Conservation (phyloP, 2,113 vertebrate species). For the Elephas maximus region DNA sequence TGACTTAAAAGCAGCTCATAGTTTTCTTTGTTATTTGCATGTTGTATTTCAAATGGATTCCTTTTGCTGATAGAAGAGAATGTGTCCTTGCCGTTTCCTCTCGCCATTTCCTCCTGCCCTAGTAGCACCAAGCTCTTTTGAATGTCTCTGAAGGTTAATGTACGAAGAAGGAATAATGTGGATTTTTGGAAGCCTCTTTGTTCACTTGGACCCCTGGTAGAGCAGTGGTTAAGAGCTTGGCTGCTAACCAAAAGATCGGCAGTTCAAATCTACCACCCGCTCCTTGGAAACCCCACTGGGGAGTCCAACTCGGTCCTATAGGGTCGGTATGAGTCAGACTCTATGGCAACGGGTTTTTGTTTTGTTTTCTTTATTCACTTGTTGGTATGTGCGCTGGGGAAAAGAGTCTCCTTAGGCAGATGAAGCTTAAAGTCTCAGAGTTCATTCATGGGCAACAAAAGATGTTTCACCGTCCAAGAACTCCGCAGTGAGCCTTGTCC, state of each 20-base stretch:
- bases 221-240: too few relatives aligned
- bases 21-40: constrained; percentile 18
- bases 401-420: neutral
- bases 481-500: neutral
- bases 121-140: neutral
- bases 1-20: neutral
- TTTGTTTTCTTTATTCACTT: neutral
- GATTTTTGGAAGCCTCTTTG: neutral
- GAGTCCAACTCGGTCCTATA: too few relatives aligned
- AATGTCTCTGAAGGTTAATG: constrained; percentile 14
- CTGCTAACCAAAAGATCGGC: too few relatives aligned
- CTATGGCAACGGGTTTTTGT: too few relatives aligned
- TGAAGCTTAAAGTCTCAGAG: constrained; percentile 49
- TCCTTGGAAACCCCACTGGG: too few relatives aligned
- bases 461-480: neutral
- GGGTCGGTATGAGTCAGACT: too few relatives aligned
- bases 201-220: neutral
- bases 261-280: too few relatives aligned
- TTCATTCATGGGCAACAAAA: constrained; percentile 42
- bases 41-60: neutral
- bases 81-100: neutral
- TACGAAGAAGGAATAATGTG: constrained; percentile 6
- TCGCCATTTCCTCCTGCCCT: neutral
- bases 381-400: neutral
- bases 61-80: neutral